Base-by-base conservation (phyloP, 2,113 vertebrate species). In the Chiloscyllium plagiosum region DNA sequence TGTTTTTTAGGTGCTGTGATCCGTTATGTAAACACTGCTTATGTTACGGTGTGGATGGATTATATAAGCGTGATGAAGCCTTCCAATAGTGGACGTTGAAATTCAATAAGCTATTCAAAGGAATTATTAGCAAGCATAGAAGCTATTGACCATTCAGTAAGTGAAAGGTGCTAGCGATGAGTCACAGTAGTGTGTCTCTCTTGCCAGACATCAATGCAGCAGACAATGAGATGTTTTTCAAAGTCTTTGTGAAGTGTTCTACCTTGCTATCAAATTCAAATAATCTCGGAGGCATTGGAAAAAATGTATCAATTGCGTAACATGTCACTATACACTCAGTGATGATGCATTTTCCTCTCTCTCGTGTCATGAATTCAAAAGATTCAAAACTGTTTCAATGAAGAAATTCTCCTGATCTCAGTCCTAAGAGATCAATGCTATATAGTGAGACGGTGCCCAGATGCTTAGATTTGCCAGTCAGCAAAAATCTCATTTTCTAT, bases 1-100 rank as follows among this genome's bases (percentile, higher is more conserved):
- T 92, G 87, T 65, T 92, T 90, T 92, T 33, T 56, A 92, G 33
- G 29, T 92, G 87, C 87, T 92, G 52, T 92, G 61, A 65, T 92
- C 87, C n/a, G 56, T 92, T 92, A 65, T 65, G 87, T 92, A 92
- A 92, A 65, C 87, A 92, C 56, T 92, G 56, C 87, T 92, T 61
- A 37, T n/a, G 87, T 92, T 92, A 92, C 87, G 19, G 15, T 56
- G 87, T 56, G 65, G 13, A 65, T 29, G n/a, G 26, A 13, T 61
- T 56, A 90, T 92, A n/a, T 33, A n/a, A 65, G 13, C n/a, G 29
- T 15, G 56, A 92, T 15, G 52, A 56, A 56, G 13, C 29, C 6
- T 56, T 89, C 50, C 86, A 29, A 56, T 29, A 52, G 50, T 50
- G 24, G 22, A 13, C 24, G 86, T 29, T 15, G 87, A 92, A 92